Conservation (phyloP, 2,113 vertebrate genomes). For the Natator depressus region DNA sequence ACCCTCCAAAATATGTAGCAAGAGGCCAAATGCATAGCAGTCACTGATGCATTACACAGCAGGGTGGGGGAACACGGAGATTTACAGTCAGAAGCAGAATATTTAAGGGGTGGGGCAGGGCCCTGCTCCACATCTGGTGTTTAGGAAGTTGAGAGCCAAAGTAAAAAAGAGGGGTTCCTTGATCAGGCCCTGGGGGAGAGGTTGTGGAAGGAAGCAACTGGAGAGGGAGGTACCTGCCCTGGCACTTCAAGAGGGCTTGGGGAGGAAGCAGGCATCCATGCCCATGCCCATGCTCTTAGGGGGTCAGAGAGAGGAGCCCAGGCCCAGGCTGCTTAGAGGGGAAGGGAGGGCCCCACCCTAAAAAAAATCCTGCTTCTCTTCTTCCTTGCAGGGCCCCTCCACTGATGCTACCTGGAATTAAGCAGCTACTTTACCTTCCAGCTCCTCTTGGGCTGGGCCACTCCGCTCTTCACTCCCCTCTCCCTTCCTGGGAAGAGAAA, state of each 20-base stretch:
- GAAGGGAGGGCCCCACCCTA: neutral
- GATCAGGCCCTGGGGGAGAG: neutral
- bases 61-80: neutral
- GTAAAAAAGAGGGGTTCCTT: accelerated
- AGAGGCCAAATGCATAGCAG: neutral
- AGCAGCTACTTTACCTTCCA: neutral
- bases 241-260: neutral
- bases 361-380: neutral
- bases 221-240: neutral
- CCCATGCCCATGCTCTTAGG: neutral
- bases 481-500: neutral
- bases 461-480: accelerated
- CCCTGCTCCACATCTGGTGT: neutral
- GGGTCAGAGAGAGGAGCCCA: neutral
- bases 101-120: neutral
- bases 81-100: neutral
- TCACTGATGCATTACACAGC: neutral
- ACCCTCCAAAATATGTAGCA: neutral
- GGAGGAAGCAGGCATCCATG: neutral
- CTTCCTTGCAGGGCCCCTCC: neutral
- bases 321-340: neutral
- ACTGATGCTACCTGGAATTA: neutral
- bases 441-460: accelerated
- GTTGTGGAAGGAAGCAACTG: neutral
- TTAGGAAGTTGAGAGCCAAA: neutral